Percentiles rank a stretch among this genome's conserved stretches.
These are phyloP conservation scores for Corythornis cristatus DNA, from an alignment of 2,113 vertebrate genomes.

Conservation along the genomic window DNA sequence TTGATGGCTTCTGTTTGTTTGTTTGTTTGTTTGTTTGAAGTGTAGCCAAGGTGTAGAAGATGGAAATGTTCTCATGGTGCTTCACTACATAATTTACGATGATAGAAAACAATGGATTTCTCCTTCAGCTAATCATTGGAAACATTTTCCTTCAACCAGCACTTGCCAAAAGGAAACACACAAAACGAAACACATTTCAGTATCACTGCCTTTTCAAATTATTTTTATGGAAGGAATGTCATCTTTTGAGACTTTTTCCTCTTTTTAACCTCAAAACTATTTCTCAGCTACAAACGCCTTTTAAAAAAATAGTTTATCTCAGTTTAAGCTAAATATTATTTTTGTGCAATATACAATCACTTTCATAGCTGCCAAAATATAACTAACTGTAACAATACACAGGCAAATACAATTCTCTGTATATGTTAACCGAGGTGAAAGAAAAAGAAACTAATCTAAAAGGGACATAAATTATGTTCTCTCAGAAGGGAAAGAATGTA, in stretches of 20 bases:
- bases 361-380: slow-evolving; percentile 41
- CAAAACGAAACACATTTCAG: background rate
- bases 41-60: background rate
- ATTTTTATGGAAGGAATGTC: background rate
- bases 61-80: background rate
- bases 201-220: background rate
- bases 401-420: slow-evolving; percentile 54
- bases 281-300: background rate
- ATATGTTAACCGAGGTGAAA: slow-evolving; percentile 36
- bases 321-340: slow-evolving; percentile 52
- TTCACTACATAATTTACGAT: background rate
- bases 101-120: background rate
- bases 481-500: slow-evolving; percentile 44
- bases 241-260: background rate
- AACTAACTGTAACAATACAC: slow-evolving; percentile 44
- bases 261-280: background rate
- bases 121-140: background rate
- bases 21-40: background rate
- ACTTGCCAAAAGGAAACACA: background rate
- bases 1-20: background rate
- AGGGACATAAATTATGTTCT: background rate
- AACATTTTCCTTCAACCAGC: background rate
- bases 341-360: background rate
- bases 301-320: slow-evolving; percentile 5
- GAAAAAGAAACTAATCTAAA: slow-evolving; percentile 24